These are phyloP conservation scores for Odontocolon sp. DNA, from an alignment of 2,888 invertebrate genomes.

Conservation along the genomic window DNA sequence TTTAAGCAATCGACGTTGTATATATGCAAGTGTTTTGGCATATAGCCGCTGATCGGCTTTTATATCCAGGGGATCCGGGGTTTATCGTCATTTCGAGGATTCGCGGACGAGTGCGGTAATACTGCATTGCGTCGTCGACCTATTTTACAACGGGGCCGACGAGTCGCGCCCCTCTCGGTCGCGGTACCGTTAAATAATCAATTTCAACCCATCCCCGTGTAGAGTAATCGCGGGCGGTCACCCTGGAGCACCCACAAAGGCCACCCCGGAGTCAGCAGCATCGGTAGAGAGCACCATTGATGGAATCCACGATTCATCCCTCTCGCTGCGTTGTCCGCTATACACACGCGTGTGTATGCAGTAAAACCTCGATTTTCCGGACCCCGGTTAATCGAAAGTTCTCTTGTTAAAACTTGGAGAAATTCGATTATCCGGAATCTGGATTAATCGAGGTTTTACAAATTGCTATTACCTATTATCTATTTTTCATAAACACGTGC, in stretches of 20 bases:
- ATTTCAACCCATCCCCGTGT: constrained; percentile 57
- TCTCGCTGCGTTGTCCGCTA: background rate
- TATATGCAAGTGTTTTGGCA: background rate
- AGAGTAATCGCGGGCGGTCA: constrained; percentile 13
- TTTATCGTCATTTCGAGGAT: constrained; percentile 48
- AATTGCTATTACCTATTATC: too few species aligned
- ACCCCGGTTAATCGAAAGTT: too few species aligned
- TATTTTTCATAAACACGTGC: too few species aligned
- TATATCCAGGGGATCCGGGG: constrained; percentile 7
- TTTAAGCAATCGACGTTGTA: too few species aligned
- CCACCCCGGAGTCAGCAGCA: constrained; percentile 18
- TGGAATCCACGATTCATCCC: background rate
- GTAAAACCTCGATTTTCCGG: too few species aligned
- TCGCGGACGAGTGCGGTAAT: constrained; percentile 60
- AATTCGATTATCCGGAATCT: too few species aligned
- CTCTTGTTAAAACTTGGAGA: too few species aligned
- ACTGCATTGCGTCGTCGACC: constrained; percentile 79
- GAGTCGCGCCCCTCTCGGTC: constrained; percentile 65
- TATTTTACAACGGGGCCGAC: constrained; percentile 73
- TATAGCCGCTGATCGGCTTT: background rate
- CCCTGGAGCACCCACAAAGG: constrained; percentile 23
- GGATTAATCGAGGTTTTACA: too few species aligned
- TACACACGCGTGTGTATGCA: too few species aligned
- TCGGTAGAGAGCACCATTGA: constrained; percentile 7
- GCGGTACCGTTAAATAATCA: constrained; percentile 70